phyloP scores from a whole-genome alignment of 1,140 invertebrate species.

The Habropoda laboriosa region DNA sequence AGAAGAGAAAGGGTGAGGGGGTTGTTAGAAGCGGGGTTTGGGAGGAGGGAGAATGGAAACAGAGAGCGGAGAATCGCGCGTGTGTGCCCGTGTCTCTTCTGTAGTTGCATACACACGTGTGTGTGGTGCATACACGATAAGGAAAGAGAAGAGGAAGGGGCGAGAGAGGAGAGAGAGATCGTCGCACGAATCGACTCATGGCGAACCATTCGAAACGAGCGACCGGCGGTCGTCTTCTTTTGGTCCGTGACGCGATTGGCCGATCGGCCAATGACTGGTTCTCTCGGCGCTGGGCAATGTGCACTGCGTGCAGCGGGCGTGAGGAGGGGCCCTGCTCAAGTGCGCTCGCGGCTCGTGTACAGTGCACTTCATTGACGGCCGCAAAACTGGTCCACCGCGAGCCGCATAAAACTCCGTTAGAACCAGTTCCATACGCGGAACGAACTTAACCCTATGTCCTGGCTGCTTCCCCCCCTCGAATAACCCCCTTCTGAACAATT shows the following conservation, averaged over 20 bases:
- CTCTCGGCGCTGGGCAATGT: conserved; percentile 32
- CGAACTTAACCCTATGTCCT: conserved; percentile 19
- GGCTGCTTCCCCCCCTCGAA: background rate
- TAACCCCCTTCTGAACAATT: no score
- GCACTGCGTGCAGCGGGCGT: conserved; percentile 33
- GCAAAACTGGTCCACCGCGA: conserved; percentile 59
- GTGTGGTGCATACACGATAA: conserved; percentile 22
- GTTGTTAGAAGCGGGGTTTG: conserved; percentile 5
- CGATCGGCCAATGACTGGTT: conserved; percentile 59
- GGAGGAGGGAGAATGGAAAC: background rate
- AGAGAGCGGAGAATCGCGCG: conserved; percentile 2
- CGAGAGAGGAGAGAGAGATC: conserved; percentile 9
- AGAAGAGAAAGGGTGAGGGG: conserved; percentile 13
- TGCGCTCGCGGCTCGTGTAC: conserved; percentile 53
- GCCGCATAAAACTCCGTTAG: conserved; percentile 63
- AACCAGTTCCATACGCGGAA: conserved; percentile 56
- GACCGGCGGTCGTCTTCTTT: conserved; percentile 55
- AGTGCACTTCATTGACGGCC: conserved; percentile 63
- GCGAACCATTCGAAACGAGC: conserved; percentile 51
- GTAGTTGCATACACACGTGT: background rate
- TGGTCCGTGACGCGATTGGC: conserved; percentile 53
- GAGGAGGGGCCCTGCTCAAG: no score
- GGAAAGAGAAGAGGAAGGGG: conserved; percentile 21
- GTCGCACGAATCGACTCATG: conserved; percentile 40
- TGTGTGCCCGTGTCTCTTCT: background rate